A percentile compares a stretch with the other conserved stretches of the same genome.
These are phyloP conservation scores for Kryptopterus vitreolus DNA, from an alignment of 2,797 vertebrate genomes.

Conservation along the genomic window DNA sequence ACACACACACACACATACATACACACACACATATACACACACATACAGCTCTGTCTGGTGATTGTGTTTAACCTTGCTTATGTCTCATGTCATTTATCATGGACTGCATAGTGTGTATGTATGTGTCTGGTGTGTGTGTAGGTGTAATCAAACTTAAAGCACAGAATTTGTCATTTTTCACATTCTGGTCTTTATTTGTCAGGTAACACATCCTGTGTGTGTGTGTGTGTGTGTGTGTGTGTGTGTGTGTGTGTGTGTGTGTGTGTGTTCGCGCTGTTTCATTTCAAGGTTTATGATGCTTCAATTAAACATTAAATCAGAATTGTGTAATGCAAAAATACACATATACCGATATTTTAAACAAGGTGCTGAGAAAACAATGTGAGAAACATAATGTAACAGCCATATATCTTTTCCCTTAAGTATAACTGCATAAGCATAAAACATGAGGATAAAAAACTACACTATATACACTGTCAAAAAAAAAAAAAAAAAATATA, in stretches of 20 bases:
- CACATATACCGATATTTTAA: neutral
- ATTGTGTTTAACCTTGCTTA: conserved; percentile 35
- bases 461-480: no score
- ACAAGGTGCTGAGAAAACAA: neutral
- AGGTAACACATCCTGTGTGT: conserved; percentile 36
- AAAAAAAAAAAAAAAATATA: no score
- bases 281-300: neutral
- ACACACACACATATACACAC: neutral
- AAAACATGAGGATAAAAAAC: no score
- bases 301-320: neutral
- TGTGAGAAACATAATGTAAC: no score
- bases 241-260: conserved; percentile 26
- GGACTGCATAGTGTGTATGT: neutral
- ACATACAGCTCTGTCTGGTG: conserved; percentile 19
- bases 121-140: conserved; percentile 8
- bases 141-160: conserved; percentile 47
- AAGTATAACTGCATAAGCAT: no score
- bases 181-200: conserved; percentile 31
- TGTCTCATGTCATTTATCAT: conserved; percentile 34
- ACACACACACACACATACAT: conserved; percentile 13
- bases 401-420: no score
- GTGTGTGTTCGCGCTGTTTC: conserved; percentile 8
- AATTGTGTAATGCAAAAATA: neutral
- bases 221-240: conserved; percentile 27
- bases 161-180: conserved; percentile 47